Percentiles rank a stretch among this genome's conserved stretches.
Evolutionary conservation across 2,888 invertebrate genomes (phyloP).

Genomic region (Phyllotreta striolata): DNA sequence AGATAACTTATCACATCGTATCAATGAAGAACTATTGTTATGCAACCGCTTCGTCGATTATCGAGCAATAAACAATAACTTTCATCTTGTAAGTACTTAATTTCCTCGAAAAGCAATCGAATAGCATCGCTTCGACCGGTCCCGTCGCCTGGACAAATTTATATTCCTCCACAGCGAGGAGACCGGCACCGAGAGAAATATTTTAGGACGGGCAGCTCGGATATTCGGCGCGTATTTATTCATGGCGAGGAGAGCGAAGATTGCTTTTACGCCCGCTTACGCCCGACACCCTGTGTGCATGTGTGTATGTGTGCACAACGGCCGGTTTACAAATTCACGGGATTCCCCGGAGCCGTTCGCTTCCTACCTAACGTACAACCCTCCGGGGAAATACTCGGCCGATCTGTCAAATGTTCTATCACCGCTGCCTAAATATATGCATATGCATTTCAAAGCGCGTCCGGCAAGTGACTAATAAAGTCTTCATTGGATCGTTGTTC

Average conservation of each 20-base stretch:
- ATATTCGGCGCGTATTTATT: conserved; percentile 43
- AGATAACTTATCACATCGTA: too few species aligned
- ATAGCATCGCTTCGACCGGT: too few species aligned
- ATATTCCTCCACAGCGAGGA: too few species aligned
- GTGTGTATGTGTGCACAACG: background rate
- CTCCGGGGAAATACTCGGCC: conserved; percentile 52
- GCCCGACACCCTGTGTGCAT: too few species aligned
- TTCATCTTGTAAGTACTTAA: too few species aligned
- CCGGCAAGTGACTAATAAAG: conserved; percentile 16
- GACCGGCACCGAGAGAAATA: too few species aligned
- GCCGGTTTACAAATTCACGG: conserved; percentile 29
- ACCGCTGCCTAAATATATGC: conserved; percentile 35
- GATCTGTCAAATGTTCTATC: conserved; percentile 53
- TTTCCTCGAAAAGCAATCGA: too few species aligned
- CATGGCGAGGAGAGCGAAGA: conserved; percentile 43
- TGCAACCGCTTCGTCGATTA: too few species aligned
- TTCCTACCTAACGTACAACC: conserved; percentile 50
- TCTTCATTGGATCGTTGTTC: conserved; percentile 11
- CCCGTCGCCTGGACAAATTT: too few species aligned
- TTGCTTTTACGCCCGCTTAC: conserved; percentile 15
- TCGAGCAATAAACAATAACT: too few species aligned
- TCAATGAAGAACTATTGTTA: too few species aligned
- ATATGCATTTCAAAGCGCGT: conserved; percentile 31
- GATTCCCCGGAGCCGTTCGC: conserved; percentile 42
- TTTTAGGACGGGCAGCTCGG: too few species aligned